phyloP scores from a whole-genome alignment of 1,140 invertebrate species.

The Zaprionus lachaisei region DNA sequence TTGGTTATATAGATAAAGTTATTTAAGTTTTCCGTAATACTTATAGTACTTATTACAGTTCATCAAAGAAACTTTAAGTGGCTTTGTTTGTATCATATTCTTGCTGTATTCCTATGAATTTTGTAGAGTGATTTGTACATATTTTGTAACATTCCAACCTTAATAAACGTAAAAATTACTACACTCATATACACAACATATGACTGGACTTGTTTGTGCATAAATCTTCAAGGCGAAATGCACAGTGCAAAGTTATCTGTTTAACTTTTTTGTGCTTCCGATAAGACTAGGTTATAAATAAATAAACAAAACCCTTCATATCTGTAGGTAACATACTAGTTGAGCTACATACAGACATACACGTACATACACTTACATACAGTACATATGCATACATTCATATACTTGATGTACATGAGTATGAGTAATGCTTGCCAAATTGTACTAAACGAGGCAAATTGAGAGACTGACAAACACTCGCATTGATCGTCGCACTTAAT shows the following conservation, averaged over 20 bases:
- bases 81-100: too few relatives aligned
- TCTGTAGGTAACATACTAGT: conserved; percentile 18
- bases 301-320: conserved; percentile 45
- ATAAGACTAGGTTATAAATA: conserved; percentile 42
- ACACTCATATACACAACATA: background rate
- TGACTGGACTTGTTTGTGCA: background rate
- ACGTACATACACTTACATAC: background rate
- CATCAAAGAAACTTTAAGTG: too few relatives aligned
- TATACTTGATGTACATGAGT: background rate
- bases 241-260: conserved; percentile 19
- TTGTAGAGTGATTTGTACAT: too few relatives aligned
- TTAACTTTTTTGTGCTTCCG: conserved; percentile 13
- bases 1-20: background rate
- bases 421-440: conserved; percentile 39
- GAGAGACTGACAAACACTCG: conserved; percentile 35
- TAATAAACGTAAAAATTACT: background rate
- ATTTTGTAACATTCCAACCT: too few relatives aligned
- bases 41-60: too few relatives aligned
- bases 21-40: background rate
- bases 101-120: too few relatives aligned
- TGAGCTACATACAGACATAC: conserved; percentile 2
- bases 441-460: conserved; percentile 40
- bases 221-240: conserved; percentile 13
- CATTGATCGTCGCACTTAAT: conserved; percentile 47
- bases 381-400: background rate